Conservation (phyloP, 2,888 invertebrate species). For the Ochlodes sylvanus region DNA sequence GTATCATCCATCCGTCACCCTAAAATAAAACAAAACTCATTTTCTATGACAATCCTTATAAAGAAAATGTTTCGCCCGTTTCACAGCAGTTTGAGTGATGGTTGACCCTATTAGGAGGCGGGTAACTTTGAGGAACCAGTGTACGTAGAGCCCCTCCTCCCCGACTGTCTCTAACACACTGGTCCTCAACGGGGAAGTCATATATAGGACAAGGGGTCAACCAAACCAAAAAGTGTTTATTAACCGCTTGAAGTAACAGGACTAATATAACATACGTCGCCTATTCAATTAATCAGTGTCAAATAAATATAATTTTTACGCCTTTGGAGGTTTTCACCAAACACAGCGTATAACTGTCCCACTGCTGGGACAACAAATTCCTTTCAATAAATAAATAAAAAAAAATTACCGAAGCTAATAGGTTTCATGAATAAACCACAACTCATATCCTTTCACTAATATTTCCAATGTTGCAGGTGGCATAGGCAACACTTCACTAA, state of each 20-base stretch:
- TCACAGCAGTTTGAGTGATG: slow-evolving; percentile 48
- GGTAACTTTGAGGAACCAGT: slow-evolving; percentile 43
- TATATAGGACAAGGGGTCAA: slow-evolving; percentile 33
- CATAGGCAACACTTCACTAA: no score
- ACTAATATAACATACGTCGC: slow-evolving; percentile 43
- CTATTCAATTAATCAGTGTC: slow-evolving; percentile 40
- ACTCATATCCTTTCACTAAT: no score
- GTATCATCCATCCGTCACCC: slow-evolving; percentile 13
- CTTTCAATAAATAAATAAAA: no score
- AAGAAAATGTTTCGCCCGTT: slow-evolving; percentile 43
- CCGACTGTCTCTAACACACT: slow-evolving; percentile 1
- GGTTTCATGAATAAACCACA: no score
- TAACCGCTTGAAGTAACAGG: slow-evolving; percentile 43
- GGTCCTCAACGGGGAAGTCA: not conserved
- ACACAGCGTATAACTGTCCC: not conserved
- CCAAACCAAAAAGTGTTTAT: slow-evolving; percentile 33
- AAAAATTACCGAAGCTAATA: no score
- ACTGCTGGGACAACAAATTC: not conserved
- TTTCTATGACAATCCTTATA: slow-evolving; percentile 39
- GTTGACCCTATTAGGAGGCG: slow-evolving; percentile 49
- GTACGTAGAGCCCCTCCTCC: slow-evolving; percentile 21
- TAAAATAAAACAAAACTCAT: slow-evolving; percentile 40
- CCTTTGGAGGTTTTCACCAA: not conserved
- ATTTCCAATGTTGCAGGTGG: no score
- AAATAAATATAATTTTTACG: slow-evolving; percentile 4